These are phyloP conservation scores for Antechinus stuartii DNA, from an alignment of 2,113 vertebrate species.

Conservation along the genomic window DNA sequence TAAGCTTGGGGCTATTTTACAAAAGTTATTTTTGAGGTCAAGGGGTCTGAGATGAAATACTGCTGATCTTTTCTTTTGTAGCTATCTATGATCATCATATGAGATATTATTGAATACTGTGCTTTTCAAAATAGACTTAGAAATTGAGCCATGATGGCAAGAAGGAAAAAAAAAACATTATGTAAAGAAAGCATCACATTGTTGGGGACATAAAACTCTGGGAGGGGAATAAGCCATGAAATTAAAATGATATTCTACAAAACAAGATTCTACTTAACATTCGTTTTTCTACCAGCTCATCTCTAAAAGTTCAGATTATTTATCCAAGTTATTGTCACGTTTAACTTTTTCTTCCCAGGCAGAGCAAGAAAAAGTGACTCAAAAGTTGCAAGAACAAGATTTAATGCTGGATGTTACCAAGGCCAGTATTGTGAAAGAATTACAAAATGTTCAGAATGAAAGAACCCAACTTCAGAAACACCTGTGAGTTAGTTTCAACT, in stretches of 20 bases:
- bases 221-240: background rate
- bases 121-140: constrained; percentile 46
- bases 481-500: constrained; percentile 81
- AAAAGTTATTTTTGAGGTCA: background rate
- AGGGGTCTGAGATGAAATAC: background rate
- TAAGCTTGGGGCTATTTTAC: background rate
- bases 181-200: constrained; percentile 10
- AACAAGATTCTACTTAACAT: constrained; percentile 21
- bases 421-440: constrained; percentile 76
- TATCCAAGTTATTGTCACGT: background rate
- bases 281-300: background rate
- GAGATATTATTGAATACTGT: background rate
- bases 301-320: constrained; percentile 27
- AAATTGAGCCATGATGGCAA: background rate
- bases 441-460: constrained; percentile 80
- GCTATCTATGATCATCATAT: background rate
- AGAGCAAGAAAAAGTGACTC: constrained; percentile 79
- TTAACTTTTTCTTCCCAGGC: constrained; percentile 70
- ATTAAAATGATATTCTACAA: constrained; percentile 12
- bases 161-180: background rate
- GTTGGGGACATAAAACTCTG: constrained; percentile 30
- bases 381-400: constrained; percentile 84
- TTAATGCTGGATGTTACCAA: constrained; percentile 80
- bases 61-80: background rate
- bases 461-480: constrained; percentile 80